Evolutionary conservation across 2,113 vertebrate genomes (phyloP).

Genomic region (Zosterops lateralis): DNA sequence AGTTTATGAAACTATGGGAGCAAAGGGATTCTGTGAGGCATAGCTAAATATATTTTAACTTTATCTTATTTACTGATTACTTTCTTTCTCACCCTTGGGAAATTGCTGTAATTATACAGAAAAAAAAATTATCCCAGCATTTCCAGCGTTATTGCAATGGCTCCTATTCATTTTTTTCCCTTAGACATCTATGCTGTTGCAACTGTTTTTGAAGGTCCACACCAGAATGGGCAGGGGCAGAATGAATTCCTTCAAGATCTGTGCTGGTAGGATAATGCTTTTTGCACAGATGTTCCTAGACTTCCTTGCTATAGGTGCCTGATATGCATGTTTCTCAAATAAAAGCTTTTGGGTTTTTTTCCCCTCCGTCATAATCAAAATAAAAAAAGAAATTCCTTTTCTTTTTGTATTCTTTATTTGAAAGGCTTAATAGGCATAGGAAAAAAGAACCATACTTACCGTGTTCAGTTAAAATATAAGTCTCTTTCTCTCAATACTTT

Average conservation of each 20-base stretch:
- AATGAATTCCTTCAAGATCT: background rate
- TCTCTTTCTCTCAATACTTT: background rate
- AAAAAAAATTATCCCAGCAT: background rate
- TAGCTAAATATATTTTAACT: background rate
- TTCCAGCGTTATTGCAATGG: background rate
- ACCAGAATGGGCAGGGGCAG: background rate
- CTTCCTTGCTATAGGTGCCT: background rate
- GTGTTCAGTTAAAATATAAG: background rate
- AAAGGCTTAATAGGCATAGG: background rate
- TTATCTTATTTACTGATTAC: background rate
- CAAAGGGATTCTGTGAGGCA: background rate
- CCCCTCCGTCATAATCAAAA: rapidly evolving
- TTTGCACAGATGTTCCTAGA: background rate
- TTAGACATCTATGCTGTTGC: background rate
- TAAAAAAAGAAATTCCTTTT: background rate
- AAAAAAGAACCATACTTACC: background rate
- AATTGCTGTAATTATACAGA: background rate
- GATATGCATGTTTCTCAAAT: background rate
- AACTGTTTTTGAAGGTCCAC: background rate
- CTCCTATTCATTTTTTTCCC: background rate
- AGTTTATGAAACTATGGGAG: background rate
- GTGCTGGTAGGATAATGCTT: background rate
- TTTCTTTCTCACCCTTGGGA: background rate
- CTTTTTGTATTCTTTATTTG: background rate
- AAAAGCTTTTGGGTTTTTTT: background rate